Evolutionary conservation across 2,797 vertebrate species (phyloP), one percentile per base, ranked within the genome.

Genomic region (Clarias fuscus): DNA sequence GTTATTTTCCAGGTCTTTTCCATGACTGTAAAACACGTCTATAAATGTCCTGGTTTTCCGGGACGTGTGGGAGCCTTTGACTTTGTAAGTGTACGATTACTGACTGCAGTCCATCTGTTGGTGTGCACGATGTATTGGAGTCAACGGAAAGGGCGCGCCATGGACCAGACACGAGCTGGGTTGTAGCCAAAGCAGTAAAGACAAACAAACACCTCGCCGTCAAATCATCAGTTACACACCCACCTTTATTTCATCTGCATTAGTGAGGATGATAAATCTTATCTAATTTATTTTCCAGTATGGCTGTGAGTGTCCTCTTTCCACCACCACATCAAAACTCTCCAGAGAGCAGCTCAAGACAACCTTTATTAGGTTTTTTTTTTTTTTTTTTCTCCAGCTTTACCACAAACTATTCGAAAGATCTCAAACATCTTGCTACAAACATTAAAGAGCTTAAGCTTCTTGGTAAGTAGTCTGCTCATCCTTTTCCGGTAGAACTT

Each of bases 21-120:
- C 76, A 37, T 78, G 76, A 78, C 76, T 61, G 56, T 33, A 22
- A 37, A 78, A 77, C 30, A 78, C 24, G 59, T 17, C 77, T 62
- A 62, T 79, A 79, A 24, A 62, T 61, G 37, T 61, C 58, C 30
- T 7, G 58, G 10, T 77, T 30, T 77, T 77, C 30, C 30, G 37
- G 30, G 56, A 61, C 2, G 11, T 79, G 22, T 8, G 11, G 20
- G 20, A 40, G 20, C 58, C 22, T 33, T 10, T 76, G 48, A 58
- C 53, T 76, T 76, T 53, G n/a, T 7, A 59, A 33, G 75, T 4
- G 8, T 24, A 30, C 3, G 58, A 20, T 77, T 30, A 59, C 17
- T 20, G 53, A 77, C n/a, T 14, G 71, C 10, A 73, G 71, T 73
- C 71, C 40, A 15, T 76, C 73, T 27, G 72, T 17, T 53, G 14